These are phyloP conservation scores for Thelaira solivaga DNA, from an alignment of 2,888 invertebrate genomes.

Conservation along the genomic window DNA sequence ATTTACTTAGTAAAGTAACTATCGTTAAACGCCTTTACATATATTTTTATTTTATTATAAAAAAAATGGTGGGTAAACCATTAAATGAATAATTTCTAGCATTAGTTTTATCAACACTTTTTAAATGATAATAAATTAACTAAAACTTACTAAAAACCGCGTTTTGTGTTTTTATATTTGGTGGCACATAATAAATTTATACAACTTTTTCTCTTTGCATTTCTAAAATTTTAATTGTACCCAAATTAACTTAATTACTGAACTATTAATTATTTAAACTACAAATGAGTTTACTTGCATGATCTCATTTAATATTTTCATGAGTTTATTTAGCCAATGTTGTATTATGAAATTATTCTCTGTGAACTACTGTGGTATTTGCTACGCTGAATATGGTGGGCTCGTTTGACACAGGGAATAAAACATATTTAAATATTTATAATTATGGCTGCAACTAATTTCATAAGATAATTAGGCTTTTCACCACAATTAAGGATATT, in stretches of 20 bases:
- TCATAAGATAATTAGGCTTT: slow-evolving; percentile 5
- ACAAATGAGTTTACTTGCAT: not conserved
- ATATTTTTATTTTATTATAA: not conserved
- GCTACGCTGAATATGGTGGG: not conserved
- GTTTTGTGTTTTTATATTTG: slow-evolving; percentile 37
- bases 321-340: slow-evolving; percentile 22
- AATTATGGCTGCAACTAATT: slow-evolving; percentile 28
- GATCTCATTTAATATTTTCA: slow-evolving; percentile 30
- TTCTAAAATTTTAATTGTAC: slow-evolving; percentile 73
- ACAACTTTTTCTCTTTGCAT: not conserved
- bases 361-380: not conserved
- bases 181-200: slow-evolving; percentile 46
- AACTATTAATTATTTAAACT: slow-evolving; percentile 72
- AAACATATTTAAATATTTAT: slow-evolving; percentile 42
- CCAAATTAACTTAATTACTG: slow-evolving; percentile 74
- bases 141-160: not conserved
- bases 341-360: not conserved
- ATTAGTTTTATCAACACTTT: slow-evolving; percentile 3
- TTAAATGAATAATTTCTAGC: slow-evolving; percentile 9
- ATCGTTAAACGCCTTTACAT: not conserved
- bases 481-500: too few relatives aligned
- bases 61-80: too few relatives aligned
- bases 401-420: not conserved
- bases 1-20: too few relatives aligned
- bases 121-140: slow-evolving; percentile 35